phyloP scores from a whole-genome alignment of 2,888 invertebrate species.

The Pediacus dermestoides region DNA sequence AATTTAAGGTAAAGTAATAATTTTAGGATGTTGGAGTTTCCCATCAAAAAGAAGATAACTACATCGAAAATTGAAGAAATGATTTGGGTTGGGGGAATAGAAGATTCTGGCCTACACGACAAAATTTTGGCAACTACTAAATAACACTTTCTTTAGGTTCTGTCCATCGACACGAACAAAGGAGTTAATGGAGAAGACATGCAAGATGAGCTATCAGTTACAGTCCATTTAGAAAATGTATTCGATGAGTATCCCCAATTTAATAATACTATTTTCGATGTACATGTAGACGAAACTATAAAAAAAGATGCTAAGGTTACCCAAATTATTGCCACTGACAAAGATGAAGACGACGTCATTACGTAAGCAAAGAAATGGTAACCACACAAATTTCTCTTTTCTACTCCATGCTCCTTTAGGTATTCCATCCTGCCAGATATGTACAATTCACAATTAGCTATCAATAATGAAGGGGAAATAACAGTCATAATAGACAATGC shows the following conservation, averaged over 20 bases:
- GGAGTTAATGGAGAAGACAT: conserved; percentile 31
- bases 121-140: too few relatives aligned
- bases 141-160: conserved; percentile 35
- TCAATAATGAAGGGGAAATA: conserved; percentile 58
- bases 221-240: conserved; percentile 63
- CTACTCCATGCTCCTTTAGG: too few relatives aligned
- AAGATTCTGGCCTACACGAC: too few relatives aligned
- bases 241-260: conserved; percentile 72
- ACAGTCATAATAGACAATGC: conserved; percentile 53
- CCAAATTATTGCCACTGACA: conserved; percentile 56
- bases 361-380: conserved; percentile 48
- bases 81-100: too few relatives aligned
- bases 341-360: conserved; percentile 57
- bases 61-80: too few relatives aligned
- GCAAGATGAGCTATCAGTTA: too few relatives aligned
- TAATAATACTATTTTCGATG: conserved; percentile 43
- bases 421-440: background rate
- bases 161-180: conserved; percentile 40
- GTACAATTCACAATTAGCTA: too few relatives aligned
- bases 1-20: conserved; percentile 46
- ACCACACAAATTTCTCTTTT: conserved; percentile 2
- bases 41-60: too few relatives aligned
- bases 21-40: conserved; percentile 10
- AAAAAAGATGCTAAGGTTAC: conserved; percentile 51
- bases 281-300: conserved; percentile 57